Base-by-base conservation (phyloP, 1,140 invertebrate genomes). In the Sarcophaga bullata region DNA sequence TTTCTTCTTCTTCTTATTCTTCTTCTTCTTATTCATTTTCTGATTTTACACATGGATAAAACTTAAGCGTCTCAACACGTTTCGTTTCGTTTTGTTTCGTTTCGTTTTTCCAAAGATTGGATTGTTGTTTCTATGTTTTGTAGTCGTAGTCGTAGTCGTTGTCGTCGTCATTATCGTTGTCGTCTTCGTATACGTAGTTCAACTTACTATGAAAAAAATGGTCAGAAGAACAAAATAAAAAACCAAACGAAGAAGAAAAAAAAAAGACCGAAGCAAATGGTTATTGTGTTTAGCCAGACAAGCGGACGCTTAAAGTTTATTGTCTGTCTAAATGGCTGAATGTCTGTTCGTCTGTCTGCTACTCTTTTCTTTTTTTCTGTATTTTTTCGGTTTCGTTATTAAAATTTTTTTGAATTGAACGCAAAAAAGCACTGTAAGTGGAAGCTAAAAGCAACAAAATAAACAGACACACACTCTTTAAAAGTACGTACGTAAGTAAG, bases 221-320 rank as follows among this genome's bases (percentile, higher is more conserved):
- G 50, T 13, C 8, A 68, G 19, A n/a, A 17, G 62, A n/a, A 19
- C 6, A 25, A 62, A 62, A 62, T 15, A 13, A 62, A 13, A 62
- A 11, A 58, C 7, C 54, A 62, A 37, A 37, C 25, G 4, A 62
- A 62, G n/a, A 68, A 6, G 62, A n/a, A 10, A 68, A 6, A 62
- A 0, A 19, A 19, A 25, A 17, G 62, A n/a, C 1, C 25, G 25
- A 37, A 37, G 25, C 25, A 37, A 37, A 37, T 37, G 25, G 25
- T 37, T 37, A 68, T 68, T 68, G 62, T 68, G 17, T 68, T 68
- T 19, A 68, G 17, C 62, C 62, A 68, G 62, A 68, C 62, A 68
- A 68, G 17, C 62, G 62, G 62, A 68, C 62, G 62, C 62, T 68
- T 68, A 68, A 68, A 68, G 62, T 68, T 68, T 68, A 68, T 68